These are phyloP conservation scores for Malurus alboscapulatus DNA, from an alignment of 2,113 vertebrate species.

Conservation along the genomic window DNA sequence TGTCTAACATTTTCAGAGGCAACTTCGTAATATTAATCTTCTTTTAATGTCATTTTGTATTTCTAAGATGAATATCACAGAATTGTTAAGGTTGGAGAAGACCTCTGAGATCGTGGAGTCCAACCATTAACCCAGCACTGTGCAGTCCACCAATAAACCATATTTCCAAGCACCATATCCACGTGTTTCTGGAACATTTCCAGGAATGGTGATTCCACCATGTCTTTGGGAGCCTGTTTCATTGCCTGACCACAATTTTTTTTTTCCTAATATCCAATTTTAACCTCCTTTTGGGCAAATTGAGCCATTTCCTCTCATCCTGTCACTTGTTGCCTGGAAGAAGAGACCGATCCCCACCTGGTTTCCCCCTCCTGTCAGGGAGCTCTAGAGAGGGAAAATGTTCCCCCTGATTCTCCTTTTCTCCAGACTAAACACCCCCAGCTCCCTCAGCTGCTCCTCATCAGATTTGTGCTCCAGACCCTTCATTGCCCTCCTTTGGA, in stretches of 20 bases:
- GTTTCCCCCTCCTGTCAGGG: neutral
- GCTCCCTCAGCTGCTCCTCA: neutral
- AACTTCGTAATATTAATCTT: neutral
- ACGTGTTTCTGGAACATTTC: neutral
- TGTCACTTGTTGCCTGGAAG: neutral
- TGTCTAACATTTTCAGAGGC: neutral
- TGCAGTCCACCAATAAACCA: neutral
- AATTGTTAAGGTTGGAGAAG: neutral
- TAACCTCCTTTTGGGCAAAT: neutral
- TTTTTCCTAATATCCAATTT: too few relatives aligned
- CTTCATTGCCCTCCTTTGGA: neutral
- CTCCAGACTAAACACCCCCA: neutral
- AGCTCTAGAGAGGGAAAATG: neutral
- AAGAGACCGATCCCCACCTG: rapidly evolving
- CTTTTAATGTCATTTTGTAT: neutral
- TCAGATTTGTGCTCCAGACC: neutral
- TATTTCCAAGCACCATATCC: too few relatives aligned
- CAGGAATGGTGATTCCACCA: too few relatives aligned
- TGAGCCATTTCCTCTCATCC: neutral
- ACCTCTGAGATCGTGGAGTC: neutral
- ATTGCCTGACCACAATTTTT: neutral
- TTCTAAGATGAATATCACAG: neutral
- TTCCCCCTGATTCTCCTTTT: neutral
- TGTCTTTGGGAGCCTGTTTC: neutral
- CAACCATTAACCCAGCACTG: neutral